These are phyloP conservation scores for Auanema sp. DNA, from an alignment of 2,888 invertebrate genomes.

Conservation along the genomic window DNA sequence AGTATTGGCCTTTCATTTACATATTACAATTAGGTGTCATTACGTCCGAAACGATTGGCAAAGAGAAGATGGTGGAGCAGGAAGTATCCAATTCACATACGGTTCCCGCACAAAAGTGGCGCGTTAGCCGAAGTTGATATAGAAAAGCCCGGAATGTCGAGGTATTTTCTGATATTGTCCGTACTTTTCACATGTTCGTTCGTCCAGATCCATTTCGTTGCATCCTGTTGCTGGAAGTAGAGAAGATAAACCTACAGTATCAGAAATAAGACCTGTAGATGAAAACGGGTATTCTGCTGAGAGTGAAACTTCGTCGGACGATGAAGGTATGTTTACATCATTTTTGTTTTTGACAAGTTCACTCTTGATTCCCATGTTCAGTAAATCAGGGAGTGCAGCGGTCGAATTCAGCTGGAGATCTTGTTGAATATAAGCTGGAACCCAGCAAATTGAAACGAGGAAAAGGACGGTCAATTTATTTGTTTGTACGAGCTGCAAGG, in stretches of 20 bases:
- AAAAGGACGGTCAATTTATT: constrained; percentile 66
- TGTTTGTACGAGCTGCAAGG: constrained; percentile 81
- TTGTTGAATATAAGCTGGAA: constrained; percentile 29
- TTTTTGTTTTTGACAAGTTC: not conserved
- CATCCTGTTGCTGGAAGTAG: constrained; percentile 27
- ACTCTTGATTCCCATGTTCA: not conserved
- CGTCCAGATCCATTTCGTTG: constrained; percentile 24
- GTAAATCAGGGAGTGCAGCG: constrained; percentile 14
- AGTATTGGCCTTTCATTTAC: constrained; percentile 4
- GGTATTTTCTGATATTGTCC: constrained; percentile 10
- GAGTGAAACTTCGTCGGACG: constrained; percentile 34
- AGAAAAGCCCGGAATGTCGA: constrained; percentile 26
- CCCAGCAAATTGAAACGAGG: constrained; percentile 2
- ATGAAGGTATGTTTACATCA: constrained; percentile 10
- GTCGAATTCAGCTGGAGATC: constrained; percentile 38
- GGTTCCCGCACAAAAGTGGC: constrained; percentile 62
- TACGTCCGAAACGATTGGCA: constrained; percentile 64
- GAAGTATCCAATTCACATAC: constrained; percentile 85
- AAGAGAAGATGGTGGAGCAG: constrained; percentile 80
- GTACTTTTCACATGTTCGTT: constrained; percentile 5
- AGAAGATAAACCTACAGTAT: constrained; percentile 28
- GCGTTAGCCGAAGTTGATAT: constrained; percentile 46
- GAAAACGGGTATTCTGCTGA: constrained; percentile 39
- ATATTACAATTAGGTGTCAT: constrained; percentile 33
- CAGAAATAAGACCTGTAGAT: constrained; percentile 16